phyloP scores from a whole-genome alignment of 2,888 invertebrate species.

The Apamea anceps region DNA sequence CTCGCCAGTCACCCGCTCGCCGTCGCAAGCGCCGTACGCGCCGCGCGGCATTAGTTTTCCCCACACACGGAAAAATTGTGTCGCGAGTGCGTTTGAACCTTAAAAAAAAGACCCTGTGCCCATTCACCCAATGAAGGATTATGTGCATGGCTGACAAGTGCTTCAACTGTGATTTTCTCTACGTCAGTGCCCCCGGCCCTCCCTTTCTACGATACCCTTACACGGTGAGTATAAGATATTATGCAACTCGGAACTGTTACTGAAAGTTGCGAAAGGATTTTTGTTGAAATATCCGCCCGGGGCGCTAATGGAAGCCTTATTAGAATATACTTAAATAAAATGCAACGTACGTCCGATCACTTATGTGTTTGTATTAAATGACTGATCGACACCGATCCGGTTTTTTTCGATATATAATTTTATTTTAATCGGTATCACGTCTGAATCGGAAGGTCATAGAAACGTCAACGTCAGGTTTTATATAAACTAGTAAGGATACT shows the following conservation, averaged over 20 bases:
- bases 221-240: slow-evolving; percentile 72
- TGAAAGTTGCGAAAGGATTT: slow-evolving; percentile 78
- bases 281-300: slow-evolving; percentile 72
- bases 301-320: slow-evolving; percentile 75
- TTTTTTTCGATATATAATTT: slow-evolving; percentile 60
- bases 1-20: slow-evolving; percentile 84
- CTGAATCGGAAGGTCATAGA: slow-evolving; percentile 69
- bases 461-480: slow-evolving; percentile 48
- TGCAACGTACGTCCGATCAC: slow-evolving; percentile 47
- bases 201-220: slow-evolving; percentile 71
- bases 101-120: slow-evolving; percentile 65
- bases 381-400: slow-evolving; percentile 65
- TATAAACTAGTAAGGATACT: slow-evolving; percentile 5
- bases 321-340: slow-evolving; percentile 68
- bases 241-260: slow-evolving; percentile 75
- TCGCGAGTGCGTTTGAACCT: slow-evolving; percentile 80
- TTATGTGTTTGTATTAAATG: slow-evolving; percentile 47
- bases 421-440: slow-evolving; percentile 63
- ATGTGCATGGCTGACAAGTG: slow-evolving; percentile 88
- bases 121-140: slow-evolving; percentile 82
- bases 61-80: slow-evolving; percentile 86
- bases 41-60: slow-evolving; percentile 87
- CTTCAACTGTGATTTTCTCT: slow-evolving; percentile 79
- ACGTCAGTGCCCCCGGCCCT: slow-evolving; percentile 84
- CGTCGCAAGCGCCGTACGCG: slow-evolving; percentile 83